Conservation (phyloP, 2,888 invertebrate species). For the Gryllus longicercus region DNA sequence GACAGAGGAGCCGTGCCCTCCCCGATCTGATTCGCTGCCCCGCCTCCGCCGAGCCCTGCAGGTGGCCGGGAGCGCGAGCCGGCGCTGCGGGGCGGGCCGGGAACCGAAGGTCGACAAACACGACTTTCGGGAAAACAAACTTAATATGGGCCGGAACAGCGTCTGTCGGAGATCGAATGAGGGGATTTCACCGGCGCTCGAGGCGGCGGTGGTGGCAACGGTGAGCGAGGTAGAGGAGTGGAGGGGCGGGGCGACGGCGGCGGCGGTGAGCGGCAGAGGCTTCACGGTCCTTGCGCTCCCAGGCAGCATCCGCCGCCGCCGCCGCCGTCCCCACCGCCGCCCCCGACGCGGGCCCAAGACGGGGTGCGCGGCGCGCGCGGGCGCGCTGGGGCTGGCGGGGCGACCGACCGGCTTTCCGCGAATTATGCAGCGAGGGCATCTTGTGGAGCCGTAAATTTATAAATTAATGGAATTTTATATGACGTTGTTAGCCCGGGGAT, state of each 20-base stretch:
- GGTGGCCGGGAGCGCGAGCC: background rate
- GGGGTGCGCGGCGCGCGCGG: too few relatives aligned
- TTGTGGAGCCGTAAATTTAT: background rate
- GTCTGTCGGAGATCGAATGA: background rate
- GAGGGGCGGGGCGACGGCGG: background rate
- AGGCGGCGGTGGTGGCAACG: background rate
- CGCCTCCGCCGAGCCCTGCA: background rate
- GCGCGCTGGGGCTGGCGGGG: background rate
- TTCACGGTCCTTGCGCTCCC: background rate
- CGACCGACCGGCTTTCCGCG: slow-evolving; percentile 1
- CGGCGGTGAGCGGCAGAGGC: background rate
- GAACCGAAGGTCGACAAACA: slow-evolving; percentile 11
- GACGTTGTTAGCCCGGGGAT: slow-evolving; percentile 7
- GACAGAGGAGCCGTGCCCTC: too few relatives aligned
- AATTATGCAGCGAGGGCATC: slow-evolving; percentile 4
- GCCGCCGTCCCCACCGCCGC: background rate
- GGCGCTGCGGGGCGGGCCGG: background rate
- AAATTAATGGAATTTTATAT: slow-evolving; percentile 17
- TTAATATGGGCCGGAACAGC: slow-evolving; percentile 5
- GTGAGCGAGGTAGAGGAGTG: background rate
- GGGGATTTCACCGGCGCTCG: background rate
- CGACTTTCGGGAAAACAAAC: slow-evolving; percentile 17
- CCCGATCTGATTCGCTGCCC: too few relatives aligned
- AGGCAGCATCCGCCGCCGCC: background rate
- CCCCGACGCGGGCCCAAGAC: background rate